Evolutionary conservation across 2,113 vertebrate species (phyloP), one percentile per base, ranked within the genome.

Genomic region (Melanotaenia duboulayi): DNA sequence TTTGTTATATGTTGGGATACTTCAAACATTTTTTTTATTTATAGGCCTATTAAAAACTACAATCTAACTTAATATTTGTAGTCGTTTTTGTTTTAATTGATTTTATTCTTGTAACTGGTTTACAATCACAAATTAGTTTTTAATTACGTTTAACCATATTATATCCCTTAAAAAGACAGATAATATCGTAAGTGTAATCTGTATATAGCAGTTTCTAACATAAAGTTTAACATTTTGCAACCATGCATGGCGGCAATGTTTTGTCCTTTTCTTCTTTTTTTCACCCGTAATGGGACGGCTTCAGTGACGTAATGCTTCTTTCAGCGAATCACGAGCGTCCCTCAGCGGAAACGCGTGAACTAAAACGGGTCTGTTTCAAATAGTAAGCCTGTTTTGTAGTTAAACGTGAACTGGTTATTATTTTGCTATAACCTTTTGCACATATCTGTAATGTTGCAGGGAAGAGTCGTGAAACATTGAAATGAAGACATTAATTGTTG

Each of bases 401-500:
- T 22, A 35, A 50, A 22, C 13, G 12, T 22, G 46, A 50, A 10
- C 20, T 20, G 7, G 5, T 51, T 39, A 9, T 67, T 58, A 22
- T 55, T 56, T 19, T 4, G n/a, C 4, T 48, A 5, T 55, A 22
- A 19, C 1, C 6, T 35, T n/a, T 37, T 22, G 48, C 22, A 10
- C 9, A 1, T 11, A 17, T 22, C 2, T 48, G 2, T 13, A 14
- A 11, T 2, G 28, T 17, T 25, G 10, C 40, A 37, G n/a, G 3
- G 25, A 64, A 11, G 1, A 1, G 4, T 22, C 1, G 11, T 17
- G 23, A 7, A 11, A 11, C 52, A 56, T 37, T 54, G 83, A 74
- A 17, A 97, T 98, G 96, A 95, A 93, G 90, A 91, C 82, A 8
- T 67, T 97, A 24, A 82, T 97, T 78, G 83, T 98, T 67, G 97